Conservation (phyloP, 2,113 vertebrate genomes). For the Tringa solitaria region DNA sequence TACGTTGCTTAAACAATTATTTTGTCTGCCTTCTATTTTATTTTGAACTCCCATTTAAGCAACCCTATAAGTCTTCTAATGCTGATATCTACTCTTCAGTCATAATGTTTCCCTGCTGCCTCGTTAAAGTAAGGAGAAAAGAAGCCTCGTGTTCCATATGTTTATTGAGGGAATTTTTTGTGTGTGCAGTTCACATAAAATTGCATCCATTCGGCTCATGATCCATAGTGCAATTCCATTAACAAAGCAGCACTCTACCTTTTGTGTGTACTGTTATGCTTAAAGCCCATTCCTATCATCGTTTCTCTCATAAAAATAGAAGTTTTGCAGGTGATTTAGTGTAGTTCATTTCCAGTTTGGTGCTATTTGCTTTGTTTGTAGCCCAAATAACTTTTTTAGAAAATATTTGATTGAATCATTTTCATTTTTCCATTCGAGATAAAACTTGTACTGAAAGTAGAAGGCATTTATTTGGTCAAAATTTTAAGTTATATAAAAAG, state of each 20-base stretch:
- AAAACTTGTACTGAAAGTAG: constrained; percentile 2
- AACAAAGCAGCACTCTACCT: constrained; percentile 15
- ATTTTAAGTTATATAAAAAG: background rate
- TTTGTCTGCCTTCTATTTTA: constrained; percentile 41
- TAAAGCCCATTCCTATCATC: background rate
- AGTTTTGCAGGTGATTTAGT: constrained; percentile 23
- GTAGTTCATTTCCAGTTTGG: constrained; percentile 2
- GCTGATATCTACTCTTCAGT: background rate
- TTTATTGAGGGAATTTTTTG: constrained; percentile 55
- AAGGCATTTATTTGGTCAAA: constrained; percentile 9
- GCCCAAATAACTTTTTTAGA: constrained; percentile 1
- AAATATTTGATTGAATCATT: constrained; percentile 37
- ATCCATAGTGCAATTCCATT: constrained; percentile 32
- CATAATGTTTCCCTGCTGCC: constrained; percentile 39
- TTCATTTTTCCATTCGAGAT: constrained; percentile 24
- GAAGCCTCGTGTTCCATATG: background rate
- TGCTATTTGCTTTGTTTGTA: constrained; percentile 20
- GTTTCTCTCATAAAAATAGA: background rate
- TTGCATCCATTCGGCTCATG: constrained; percentile 6
- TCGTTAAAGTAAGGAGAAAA: constrained; percentile 52
- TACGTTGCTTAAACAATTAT: background rate
- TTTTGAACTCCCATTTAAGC: constrained; percentile 26
- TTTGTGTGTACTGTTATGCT: constrained; percentile 19
- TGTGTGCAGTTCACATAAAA: constrained; percentile 43
- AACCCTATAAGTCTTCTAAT: background rate